Conservation (phyloP, 2,797 vertebrate species). For the Aldrovandia affinis region DNA sequence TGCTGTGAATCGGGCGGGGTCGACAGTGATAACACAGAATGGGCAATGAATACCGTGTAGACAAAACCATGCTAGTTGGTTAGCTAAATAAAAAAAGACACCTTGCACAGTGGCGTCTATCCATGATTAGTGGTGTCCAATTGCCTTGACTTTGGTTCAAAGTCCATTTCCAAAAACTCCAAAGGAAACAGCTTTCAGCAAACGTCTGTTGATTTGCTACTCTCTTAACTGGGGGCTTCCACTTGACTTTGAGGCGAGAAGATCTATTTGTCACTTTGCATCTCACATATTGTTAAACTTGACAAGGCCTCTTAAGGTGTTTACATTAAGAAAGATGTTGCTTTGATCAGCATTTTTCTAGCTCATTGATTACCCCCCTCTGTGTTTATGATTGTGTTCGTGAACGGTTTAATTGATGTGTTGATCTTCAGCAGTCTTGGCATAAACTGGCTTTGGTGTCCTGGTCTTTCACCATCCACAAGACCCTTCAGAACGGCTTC, state of each 20-base stretch:
- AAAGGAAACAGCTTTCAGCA: not conserved
- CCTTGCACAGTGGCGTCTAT: not conserved
- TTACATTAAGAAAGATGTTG: not conserved
- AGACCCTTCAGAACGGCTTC: not conserved
- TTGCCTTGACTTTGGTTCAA: constrained; percentile 1
- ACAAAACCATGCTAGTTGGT: not conserved
- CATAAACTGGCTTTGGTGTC: not conserved
- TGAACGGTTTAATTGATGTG: not conserved
- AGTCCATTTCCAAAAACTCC: not conserved
- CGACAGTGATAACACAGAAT: not conserved
- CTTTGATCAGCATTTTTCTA: not conserved
- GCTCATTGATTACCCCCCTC: not conserved
- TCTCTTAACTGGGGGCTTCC: not conserved
- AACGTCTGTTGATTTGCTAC: not conserved
- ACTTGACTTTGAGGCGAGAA: not conserved
- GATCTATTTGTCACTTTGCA: not conserved
- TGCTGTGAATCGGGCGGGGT: constrained; percentile 1
- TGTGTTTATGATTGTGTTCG: not conserved
- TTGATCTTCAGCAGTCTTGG: not conserved
- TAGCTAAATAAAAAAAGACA: not conserved
- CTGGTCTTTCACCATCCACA: not conserved
- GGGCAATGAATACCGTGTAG: not conserved
- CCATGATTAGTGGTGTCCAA: not conserved
- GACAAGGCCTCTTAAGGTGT: not conserved
- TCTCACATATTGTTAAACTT: not conserved